These are phyloP conservation scores for Lucilia cuprina DNA, from an alignment of 1,140 invertebrate genomes.

Conservation along the genomic window DNA sequence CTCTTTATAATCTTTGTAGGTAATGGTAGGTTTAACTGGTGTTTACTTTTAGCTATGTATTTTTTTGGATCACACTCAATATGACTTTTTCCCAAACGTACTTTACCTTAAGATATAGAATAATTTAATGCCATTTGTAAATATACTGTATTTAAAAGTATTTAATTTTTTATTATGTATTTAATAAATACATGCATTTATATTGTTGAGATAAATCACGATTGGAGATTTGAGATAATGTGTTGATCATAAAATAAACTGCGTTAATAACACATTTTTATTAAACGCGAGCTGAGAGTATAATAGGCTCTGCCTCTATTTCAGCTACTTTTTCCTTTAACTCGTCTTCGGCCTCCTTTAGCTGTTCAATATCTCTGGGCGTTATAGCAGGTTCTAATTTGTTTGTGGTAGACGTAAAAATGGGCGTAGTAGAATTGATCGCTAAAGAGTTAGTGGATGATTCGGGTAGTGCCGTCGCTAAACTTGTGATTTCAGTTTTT, in stretches of 20 bases:
- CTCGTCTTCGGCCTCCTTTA: conserved; percentile 56
- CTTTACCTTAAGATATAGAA: too few relatives aligned
- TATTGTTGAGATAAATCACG: too few relatives aligned
- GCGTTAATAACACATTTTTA: not conserved
- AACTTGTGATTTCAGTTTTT: not conserved
- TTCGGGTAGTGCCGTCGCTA: not conserved
- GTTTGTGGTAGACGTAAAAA: not conserved
- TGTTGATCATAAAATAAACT: not conserved
- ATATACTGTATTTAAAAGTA: too few relatives aligned
- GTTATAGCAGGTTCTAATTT: conserved; percentile 2
- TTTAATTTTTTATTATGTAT: too few relatives aligned
- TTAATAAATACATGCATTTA: too few relatives aligned
- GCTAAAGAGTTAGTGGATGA: not conserved
- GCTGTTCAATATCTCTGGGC: conserved; percentile 37
- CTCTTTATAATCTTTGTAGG: too few relatives aligned
- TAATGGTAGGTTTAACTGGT: too few relatives aligned
- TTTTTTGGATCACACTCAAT: too few relatives aligned
- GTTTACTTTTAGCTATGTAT: too few relatives aligned
- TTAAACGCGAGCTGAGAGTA: conserved; percentile 53
- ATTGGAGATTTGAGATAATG: not conserved
- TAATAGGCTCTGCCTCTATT: conserved; percentile 58
- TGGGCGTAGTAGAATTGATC: not conserved
- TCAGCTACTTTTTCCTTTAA: conserved; percentile 60
- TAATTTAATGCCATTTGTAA: too few relatives aligned
- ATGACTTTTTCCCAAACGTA: too few relatives aligned